A percentile compares a stretch with the other conserved stretches of the same genome.
These are phyloP conservation scores for Caenorhabditis parvicauda DNA, from an alignment of 2,888 invertebrate species.

Conservation along the genomic window DNA sequence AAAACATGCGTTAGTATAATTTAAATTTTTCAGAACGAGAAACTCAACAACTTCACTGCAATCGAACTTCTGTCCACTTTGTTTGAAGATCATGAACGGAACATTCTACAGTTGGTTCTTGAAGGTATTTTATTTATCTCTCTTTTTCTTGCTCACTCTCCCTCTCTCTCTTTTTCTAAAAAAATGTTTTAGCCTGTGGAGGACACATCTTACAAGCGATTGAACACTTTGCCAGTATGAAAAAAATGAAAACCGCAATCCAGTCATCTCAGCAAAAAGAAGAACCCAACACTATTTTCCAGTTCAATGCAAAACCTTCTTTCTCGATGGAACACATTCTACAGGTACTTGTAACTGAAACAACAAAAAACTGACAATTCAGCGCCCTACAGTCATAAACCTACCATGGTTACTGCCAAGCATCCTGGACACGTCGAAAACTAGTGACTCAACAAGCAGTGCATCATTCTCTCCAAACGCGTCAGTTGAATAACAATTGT, in stretches of 20 bases:
- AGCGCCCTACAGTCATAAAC: conserved; percentile 6
- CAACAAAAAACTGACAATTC: conserved; percentile 7
- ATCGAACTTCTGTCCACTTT: conserved; percentile 80
- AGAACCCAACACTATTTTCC: not conserved
- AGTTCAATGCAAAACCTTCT: conserved; percentile 7
- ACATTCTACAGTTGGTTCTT: conserved; percentile 84
- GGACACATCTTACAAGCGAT: conserved; percentile 86
- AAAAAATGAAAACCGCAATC: conserved; percentile 13
- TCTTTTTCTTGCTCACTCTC: too few species aligned
- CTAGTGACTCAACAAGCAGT: conserved; percentile 8
- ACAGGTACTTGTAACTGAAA: conserved; percentile 13
- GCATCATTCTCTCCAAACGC: conserved; percentile 24
- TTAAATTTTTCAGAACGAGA: conserved; percentile 2
- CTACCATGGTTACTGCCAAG: conserved; percentile 17
- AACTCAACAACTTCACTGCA: conserved; percentile 66
- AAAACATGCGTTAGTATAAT: not conserved
- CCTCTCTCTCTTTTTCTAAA: not conserved
- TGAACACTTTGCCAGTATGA: conserved; percentile 73
- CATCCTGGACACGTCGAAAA: conserved; percentile 9
- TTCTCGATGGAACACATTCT: conserved; percentile 33
- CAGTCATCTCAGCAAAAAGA: not conserved
- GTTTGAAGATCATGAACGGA: conserved; percentile 73
- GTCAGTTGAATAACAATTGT: too few species aligned
- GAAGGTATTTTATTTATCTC: conserved; percentile 70
- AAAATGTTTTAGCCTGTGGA: conserved; percentile 72